Percentiles rank a stretch among this genome's conserved stretches.
Conservation (phyloP, 1,140 invertebrate genomes). For the Pteromalus puparum region DNA sequence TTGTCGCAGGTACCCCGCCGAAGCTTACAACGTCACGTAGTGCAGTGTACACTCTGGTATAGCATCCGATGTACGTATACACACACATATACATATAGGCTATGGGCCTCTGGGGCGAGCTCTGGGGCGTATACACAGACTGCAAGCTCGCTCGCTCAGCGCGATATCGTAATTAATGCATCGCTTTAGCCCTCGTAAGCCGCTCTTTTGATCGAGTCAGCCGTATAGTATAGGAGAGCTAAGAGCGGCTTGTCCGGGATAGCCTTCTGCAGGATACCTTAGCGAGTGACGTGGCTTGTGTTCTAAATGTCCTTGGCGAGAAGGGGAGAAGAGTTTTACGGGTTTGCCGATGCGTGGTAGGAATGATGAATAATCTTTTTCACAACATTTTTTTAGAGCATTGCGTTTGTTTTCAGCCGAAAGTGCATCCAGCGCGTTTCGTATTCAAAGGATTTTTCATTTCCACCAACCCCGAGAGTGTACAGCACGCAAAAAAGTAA, state of each 20-base stretch:
- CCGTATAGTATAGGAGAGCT: background rate
- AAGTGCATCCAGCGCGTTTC: too few species aligned
- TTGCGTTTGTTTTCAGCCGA: too few species aligned
- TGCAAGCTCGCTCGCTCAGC: background rate
- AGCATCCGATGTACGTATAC: background rate
- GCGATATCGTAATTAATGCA: constrained; percentile 40
- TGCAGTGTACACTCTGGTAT: background rate
- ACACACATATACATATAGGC: too few species aligned
- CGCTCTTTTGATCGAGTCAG: constrained; percentile 28
- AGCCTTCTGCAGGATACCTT: background rate
- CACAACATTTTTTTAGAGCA: background rate
- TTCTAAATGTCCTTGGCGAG: background rate
- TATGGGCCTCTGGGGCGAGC: background rate
- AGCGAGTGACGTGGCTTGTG: background rate
- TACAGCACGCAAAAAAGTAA: too few species aligned
- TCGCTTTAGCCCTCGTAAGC: constrained; percentile 29
- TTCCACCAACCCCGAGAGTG: too few species aligned
- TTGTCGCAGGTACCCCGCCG: background rate
- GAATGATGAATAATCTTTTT: background rate
- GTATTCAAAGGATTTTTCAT: too few species aligned
- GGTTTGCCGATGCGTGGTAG: background rate
- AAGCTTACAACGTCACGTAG: background rate
- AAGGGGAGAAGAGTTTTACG: background rate
- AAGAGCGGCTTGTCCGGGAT: background rate
- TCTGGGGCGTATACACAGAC: background rate